Evolutionary conservation across 37 sponge, comb jelly and placozoan genomes (phyloP).

Genomic region (Halichondria panicea): DNA sequence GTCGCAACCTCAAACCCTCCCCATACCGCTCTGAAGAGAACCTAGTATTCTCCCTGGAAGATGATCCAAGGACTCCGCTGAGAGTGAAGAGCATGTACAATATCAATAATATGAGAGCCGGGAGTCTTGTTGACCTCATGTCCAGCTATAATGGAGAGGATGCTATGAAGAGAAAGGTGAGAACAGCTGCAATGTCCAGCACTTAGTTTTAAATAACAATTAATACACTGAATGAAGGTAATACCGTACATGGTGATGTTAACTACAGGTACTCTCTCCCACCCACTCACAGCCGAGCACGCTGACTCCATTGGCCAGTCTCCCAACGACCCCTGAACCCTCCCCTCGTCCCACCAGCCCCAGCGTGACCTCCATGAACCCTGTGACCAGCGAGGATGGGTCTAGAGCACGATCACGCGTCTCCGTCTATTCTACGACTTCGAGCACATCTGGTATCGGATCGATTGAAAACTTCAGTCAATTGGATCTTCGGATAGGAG

Average conservation of each 20-base stretch:
- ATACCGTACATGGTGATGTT: background rate
- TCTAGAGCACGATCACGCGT: background rate
- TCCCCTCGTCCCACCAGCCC: background rate
- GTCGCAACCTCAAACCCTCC: background rate
- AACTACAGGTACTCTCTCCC: background rate
- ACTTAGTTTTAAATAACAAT: too few relatives aligned
- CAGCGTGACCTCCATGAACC: background rate
- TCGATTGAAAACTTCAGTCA: slow-evolving; percentile 4
- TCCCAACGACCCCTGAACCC: background rate
- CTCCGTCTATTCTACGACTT: slow-evolving; percentile 18
- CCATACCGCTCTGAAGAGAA: slow-evolving; percentile 12
- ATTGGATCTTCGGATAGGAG: background rate
- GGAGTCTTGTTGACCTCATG: too few relatives aligned
- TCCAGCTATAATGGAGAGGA: slow-evolving; percentile 4
- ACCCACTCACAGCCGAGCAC: background rate
- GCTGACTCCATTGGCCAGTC: background rate
- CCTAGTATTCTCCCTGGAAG: background rate
- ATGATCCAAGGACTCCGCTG: background rate
- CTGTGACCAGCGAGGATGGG: background rate
- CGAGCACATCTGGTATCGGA: slow-evolving; percentile 19
- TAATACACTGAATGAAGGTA: background rate
- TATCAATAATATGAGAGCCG: too few relatives aligned
- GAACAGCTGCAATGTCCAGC: too few relatives aligned
- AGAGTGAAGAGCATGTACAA: too few relatives aligned
- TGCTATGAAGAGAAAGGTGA: background rate